Evolutionary conservation across 2,113 vertebrate species (phyloP).

Genomic region (Phoxinus phoxinus): DNA sequence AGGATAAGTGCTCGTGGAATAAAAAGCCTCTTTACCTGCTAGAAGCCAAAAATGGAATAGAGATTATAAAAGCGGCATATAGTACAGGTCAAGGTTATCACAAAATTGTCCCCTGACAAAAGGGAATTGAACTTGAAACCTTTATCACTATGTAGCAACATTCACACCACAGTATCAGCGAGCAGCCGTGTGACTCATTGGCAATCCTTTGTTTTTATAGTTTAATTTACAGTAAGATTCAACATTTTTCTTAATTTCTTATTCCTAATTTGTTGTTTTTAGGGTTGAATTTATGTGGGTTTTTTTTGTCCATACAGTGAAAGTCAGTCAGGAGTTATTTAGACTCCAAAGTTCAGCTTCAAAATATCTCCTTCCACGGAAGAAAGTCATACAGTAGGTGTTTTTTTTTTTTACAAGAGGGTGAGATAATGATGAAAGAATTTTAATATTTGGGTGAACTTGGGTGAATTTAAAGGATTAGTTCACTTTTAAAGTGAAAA

Average conservation of each 20-base stretch:
- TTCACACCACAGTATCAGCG: background rate
- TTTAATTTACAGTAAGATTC: background rate
- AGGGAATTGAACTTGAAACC: constrained; percentile 26
- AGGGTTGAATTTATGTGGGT: too few relatives aligned
- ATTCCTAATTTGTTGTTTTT: background rate
- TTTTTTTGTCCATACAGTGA: too few relatives aligned
- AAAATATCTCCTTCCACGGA: too few relatives aligned
- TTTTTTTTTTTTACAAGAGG: too few relatives aligned
- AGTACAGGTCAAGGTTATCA: constrained; percentile 29
- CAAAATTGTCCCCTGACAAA: constrained; percentile 5
- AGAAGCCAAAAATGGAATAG: constrained; percentile 24
- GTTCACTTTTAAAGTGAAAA: too few relatives aligned
- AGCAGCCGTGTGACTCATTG: background rate
- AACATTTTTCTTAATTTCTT: background rate
- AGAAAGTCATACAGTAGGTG: too few relatives aligned
- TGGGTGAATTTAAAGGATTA: background rate
- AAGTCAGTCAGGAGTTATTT: too few relatives aligned
- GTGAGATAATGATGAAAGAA: background rate
- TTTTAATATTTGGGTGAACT: background rate
- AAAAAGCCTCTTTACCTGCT: constrained; percentile 3
- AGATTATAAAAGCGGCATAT: constrained; percentile 25
- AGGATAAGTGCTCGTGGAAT: background rate
- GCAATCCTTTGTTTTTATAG: background rate
- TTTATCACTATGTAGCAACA: background rate
- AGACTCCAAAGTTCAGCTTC: too few relatives aligned